These are phyloP conservation scores for Palythoa grandiflora DNA, from an alignment of 92 coral and sea anemone genomes.

Conservation along the genomic window DNA sequence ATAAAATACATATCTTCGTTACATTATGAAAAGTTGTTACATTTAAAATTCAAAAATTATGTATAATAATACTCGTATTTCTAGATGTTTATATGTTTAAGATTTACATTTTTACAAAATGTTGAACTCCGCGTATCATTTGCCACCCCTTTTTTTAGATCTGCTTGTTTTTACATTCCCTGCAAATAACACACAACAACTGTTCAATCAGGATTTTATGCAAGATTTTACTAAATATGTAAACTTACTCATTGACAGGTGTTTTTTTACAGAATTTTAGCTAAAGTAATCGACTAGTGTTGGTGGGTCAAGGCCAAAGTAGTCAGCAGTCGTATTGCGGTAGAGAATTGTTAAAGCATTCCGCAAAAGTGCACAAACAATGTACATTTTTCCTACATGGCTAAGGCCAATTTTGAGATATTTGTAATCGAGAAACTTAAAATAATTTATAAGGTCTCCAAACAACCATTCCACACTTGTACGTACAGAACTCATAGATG, in stretches of 20 bases:
- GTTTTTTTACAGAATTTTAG: background rate
- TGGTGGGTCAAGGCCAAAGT: conserved; percentile 14
- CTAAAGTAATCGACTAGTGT: background rate
- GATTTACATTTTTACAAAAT: no score
- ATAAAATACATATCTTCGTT: no score
- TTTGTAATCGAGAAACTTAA: background rate
- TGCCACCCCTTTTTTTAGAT: no score
- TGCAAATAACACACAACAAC: background rate
- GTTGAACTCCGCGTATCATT: no score
- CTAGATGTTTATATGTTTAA: no score
- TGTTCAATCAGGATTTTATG: background rate
- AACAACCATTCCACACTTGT: conserved; percentile 6
- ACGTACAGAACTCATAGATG: conserved; percentile 2
- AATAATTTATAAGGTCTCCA: background rate
- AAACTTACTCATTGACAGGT: background rate
- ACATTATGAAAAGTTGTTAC: no score
- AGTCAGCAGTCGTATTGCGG: conserved; percentile 7
- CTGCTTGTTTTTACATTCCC: background rate
- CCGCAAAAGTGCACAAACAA: conserved; percentile 7
- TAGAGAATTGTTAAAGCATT: background rate
- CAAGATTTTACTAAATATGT: background rate
- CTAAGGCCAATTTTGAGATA: background rate
- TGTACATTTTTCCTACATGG: background rate
- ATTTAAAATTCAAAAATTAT: no score
- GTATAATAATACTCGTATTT: no score